Conservation (phyloP, 2,797 vertebrate genomes). For the Neoniphon sammara region DNA sequence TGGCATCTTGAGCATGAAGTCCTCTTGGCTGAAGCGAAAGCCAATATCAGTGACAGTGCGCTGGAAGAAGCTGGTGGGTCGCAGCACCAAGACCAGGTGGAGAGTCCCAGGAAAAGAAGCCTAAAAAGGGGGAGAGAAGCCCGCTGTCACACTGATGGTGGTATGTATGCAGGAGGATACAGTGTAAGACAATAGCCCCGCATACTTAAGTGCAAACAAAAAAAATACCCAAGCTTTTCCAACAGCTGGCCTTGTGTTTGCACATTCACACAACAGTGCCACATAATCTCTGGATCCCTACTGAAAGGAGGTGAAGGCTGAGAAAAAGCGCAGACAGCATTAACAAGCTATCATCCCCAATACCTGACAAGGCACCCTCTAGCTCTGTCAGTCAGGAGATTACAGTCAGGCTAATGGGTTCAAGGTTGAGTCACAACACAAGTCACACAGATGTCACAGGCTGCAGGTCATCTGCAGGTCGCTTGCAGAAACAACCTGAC, state of each 20-base stretch:
- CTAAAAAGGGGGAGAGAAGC: conserved; percentile 69
- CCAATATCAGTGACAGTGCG: conserved; percentile 96
- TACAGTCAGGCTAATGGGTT: conserved; percentile 41
- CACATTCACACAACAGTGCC: not conserved
- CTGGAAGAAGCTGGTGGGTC: conserved; percentile 96
- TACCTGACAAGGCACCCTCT: conserved; percentile 28
- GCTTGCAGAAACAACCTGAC: conserved; percentile 21
- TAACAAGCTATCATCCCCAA: conserved; percentile 20
- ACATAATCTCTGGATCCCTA: rapidly evolving
- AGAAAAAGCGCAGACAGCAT: conserved; percentile 2
- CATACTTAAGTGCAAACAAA: not conserved
- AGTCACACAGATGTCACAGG: conserved; percentile 7
- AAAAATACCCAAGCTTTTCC: not conserved
- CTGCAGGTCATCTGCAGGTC: conserved; percentile 28
- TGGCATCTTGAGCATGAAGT: conserved; percentile 96
- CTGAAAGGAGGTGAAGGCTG: not conserved
- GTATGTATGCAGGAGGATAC: not conserved
- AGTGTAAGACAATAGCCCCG: not conserved
- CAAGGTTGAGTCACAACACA: conserved; percentile 22
- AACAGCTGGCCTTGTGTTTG: not conserved
- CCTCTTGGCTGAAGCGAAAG: conserved; percentile 96
- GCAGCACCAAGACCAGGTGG: conserved; percentile 94
- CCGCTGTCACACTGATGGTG: not conserved
- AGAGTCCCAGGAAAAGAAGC: conserved; percentile 95
- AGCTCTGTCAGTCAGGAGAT: conserved; percentile 38